A percentile compares a stretch with the other conserved stretches of the same genome.
Evolutionary conservation across 2,797 vertebrate genomes (phyloP).

Genomic region (Catharus ustulatus): DNA sequence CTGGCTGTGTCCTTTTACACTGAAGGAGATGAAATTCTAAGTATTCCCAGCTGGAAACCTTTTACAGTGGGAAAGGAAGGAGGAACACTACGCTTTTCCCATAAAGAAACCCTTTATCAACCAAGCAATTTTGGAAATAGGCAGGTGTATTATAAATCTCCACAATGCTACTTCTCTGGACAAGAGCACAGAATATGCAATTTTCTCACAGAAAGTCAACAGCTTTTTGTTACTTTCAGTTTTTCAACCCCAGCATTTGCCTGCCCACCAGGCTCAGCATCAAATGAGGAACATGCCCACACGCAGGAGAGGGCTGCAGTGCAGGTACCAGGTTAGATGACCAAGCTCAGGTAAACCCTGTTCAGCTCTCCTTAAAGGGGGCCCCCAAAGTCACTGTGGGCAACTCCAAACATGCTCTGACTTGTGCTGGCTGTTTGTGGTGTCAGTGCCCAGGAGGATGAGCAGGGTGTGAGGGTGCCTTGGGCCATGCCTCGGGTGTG

Average conservation of each 20-base stretch:
- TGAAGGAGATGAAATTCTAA: neutral
- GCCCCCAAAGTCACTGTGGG: fast-evolving
- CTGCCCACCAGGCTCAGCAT: neutral
- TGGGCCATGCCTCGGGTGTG: neutral
- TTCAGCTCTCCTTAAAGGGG: neutral
- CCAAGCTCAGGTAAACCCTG: fast-evolving
- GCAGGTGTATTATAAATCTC: neutral
- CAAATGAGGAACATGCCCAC: neutral
- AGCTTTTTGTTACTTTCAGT: neutral
- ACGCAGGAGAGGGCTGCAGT: neutral
- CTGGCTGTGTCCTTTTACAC: neutral
- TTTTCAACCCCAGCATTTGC: neutral
- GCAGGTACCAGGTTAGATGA: neutral
- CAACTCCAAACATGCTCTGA: neutral
- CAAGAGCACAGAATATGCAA: neutral
- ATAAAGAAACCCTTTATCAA: neutral
- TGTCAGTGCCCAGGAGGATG: neutral
- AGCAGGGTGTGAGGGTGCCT: neutral
- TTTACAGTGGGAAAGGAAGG: neutral
- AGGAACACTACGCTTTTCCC: neutral
- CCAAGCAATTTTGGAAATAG: neutral
- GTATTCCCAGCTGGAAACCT: neutral
- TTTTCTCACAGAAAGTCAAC: neutral
- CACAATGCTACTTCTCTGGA: neutral
- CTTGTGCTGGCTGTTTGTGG: neutral